Evolutionary conservation across 2,888 invertebrate genomes (phyloP), one percentile per base, ranked within the genome.

Genomic region (Eulithis prunata): DNA sequence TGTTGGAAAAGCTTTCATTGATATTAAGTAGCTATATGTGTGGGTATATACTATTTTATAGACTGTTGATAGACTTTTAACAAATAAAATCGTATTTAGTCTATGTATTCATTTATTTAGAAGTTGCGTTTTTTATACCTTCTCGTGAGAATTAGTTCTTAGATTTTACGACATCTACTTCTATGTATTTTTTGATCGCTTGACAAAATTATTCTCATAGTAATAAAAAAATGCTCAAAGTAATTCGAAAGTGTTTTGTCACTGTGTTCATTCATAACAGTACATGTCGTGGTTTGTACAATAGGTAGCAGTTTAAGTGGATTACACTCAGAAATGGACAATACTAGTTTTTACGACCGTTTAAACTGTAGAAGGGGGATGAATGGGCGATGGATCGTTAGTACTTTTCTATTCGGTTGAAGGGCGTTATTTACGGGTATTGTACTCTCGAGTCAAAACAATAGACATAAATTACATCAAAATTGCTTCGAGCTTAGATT

Each of bases 271-370:
- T 78, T 73, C 75, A 77, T 77, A 51, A 11, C 11, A 72, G 75
- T 80, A 82, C 80, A 81, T 75, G 74, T 75, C 79, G 68, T 73
- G 78, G 69, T 78, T 75, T 77, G 64, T 76, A 78, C 76, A 78
- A 78, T 74, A 78, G 71, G 72, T 78, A 78, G 74, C 76, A 71
- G 75, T 79, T 80, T 85, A 82, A 85, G 87, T 86, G 82, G 83
- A 86, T 85, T 85, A 84, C 82, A 82, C 80, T 80, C 82, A 63
- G 81, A 78, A 83, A 78, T 71, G 85, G 84, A 83, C 84, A 79
- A 81, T 83, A 84, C 74, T 84, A 85, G 81, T 85, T 85, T 86
- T 86, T 85, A 87, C 80, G 79, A 80, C 81, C 81, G 79, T 79
- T 81, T 80, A 79, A 81, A 75, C 79, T 76, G 71, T 65, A 73